Percentiles rank a stretch among this genome's conserved stretches.
Evolutionary conservation across 2,888 invertebrate species (phyloP).

Genomic region (Gymnocheta viridis): DNA sequence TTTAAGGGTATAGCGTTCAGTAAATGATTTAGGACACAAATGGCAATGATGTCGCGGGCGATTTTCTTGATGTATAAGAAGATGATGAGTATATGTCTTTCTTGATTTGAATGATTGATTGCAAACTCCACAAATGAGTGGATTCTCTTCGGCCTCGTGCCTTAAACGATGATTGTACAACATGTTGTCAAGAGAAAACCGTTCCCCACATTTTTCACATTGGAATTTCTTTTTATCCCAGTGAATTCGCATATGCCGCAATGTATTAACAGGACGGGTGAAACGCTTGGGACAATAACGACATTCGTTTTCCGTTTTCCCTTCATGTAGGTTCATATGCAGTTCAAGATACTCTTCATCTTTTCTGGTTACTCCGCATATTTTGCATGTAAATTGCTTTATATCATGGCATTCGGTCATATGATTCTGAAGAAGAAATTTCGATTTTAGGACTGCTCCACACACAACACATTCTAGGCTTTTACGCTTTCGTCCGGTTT

Average conservation of each 20-base stretch:
- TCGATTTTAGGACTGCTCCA: slow-evolving; percentile 73
- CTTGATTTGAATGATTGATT: slow-evolving; percentile 79
- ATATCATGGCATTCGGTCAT: slow-evolving; percentile 74
- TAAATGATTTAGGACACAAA: slow-evolving; percentile 78
- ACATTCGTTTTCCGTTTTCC: slow-evolving; percentile 80
- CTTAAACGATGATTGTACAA: slow-evolving; percentile 79
- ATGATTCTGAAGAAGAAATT: slow-evolving; percentile 76
- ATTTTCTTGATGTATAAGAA: slow-evolving; percentile 78
- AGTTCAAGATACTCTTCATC: slow-evolving; percentile 80
- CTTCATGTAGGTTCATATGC: slow-evolving; percentile 80
- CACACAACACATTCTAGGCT: slow-evolving; percentile 70
- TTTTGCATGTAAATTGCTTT: slow-evolving; percentile 73
- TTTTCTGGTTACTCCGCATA: slow-evolving; percentile 77
- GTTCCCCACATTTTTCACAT: slow-evolving; percentile 79
- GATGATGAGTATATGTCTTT: slow-evolving; percentile 79
- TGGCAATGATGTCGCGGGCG: slow-evolving; percentile 78
- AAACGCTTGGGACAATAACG: slow-evolving; percentile 79
- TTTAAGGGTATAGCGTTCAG: slow-evolving; percentile 80
- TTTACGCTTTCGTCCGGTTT: slow-evolving; percentile 26
- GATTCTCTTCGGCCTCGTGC: slow-evolving; percentile 80
- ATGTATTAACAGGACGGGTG: slow-evolving; percentile 78
- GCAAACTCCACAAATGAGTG: slow-evolving; percentile 78
- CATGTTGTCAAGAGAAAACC: slow-evolving; percentile 79
- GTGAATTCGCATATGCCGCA: slow-evolving; percentile 80
- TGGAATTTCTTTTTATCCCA: slow-evolving; percentile 81